These are phyloP conservation scores for Melanotaenia duboulayi DNA, from an alignment of 2,113 vertebrate genomes.

Conservation along the genomic window DNA sequence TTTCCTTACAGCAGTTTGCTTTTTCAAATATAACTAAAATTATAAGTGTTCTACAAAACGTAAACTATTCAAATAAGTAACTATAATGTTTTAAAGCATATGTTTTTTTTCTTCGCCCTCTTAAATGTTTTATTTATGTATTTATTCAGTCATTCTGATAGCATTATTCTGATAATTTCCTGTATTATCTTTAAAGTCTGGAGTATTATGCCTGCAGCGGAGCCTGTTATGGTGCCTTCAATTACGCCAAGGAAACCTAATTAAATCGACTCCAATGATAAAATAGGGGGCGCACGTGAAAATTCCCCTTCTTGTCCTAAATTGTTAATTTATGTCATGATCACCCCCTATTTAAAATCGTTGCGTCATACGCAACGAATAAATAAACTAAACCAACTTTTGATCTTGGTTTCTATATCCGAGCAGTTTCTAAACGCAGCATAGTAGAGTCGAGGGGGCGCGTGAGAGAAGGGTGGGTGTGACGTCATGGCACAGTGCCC, in stretches of 20 bases:
- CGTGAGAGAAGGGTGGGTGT: constrained; percentile 32
- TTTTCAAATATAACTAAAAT: no score
- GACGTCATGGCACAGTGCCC: constrained; percentile 77
- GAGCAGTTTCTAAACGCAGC: constrained; percentile 27
- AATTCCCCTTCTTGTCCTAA: background rate
- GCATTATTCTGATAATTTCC: no score
- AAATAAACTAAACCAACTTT: background rate
- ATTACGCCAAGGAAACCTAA: background rate
- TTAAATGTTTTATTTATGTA: no score
- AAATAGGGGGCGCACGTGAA: background rate
- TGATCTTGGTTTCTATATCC: no score
- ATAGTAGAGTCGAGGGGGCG: background rate
- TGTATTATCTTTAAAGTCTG: no score
- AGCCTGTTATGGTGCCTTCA: constrained; percentile 16
- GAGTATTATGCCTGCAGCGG: no score
- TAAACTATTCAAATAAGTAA: background rate
- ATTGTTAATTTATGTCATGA: background rate
- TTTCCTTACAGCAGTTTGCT: background rate
- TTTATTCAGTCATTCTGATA: no score
- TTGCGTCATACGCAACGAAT: background rate
- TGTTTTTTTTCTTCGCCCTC: no score
- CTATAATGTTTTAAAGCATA: background rate
- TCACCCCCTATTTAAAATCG: background rate
- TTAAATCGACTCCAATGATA: background rate
- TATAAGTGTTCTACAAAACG: no score